Conservation (phyloP, 2,113 vertebrate genomes). For the Salvator merianae region DNA sequence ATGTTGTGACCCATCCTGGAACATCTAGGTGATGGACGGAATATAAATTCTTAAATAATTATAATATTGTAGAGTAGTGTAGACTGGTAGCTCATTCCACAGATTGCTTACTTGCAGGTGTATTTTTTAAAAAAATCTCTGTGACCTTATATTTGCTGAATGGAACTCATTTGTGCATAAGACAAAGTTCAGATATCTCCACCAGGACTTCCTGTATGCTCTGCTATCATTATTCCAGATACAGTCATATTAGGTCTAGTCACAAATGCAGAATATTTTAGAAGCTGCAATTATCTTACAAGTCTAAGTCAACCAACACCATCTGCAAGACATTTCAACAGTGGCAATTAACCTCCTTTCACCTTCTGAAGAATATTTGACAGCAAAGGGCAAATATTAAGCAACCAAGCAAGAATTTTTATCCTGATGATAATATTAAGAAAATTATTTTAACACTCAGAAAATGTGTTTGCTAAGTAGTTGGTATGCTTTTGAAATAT, state of each 20-base stretch:
- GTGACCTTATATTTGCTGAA: neutral
- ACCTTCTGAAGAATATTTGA: slow-evolving; percentile 29
- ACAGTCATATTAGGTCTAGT: neutral
- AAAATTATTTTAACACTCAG: neutral
- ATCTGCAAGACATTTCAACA: neutral
- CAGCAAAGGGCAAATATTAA: neutral
- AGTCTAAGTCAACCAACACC: neutral
- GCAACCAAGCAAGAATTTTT: slow-evolving; percentile 2
- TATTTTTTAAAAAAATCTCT: neutral
- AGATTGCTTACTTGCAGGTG: neutral
- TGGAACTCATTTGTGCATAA: neutral
- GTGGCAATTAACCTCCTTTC: slow-evolving; percentile 7
- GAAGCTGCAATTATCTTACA: slow-evolving; percentile 25
- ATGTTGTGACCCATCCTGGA: no score
- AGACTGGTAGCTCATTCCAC: neutral
- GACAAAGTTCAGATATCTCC: neutral
- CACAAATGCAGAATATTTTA: neutral
- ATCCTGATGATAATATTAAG: neutral
- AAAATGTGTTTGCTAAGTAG: neutral
- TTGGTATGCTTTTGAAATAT: slow-evolving; percentile 12
- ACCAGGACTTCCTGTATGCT: neutral
- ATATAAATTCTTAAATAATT: no score
- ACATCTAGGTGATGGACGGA: no score
- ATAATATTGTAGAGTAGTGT: neutral
- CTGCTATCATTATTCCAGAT: neutral